phyloP scores from a whole-genome alignment of 2,888 invertebrate species.

The Brachyptera putata region DNA sequence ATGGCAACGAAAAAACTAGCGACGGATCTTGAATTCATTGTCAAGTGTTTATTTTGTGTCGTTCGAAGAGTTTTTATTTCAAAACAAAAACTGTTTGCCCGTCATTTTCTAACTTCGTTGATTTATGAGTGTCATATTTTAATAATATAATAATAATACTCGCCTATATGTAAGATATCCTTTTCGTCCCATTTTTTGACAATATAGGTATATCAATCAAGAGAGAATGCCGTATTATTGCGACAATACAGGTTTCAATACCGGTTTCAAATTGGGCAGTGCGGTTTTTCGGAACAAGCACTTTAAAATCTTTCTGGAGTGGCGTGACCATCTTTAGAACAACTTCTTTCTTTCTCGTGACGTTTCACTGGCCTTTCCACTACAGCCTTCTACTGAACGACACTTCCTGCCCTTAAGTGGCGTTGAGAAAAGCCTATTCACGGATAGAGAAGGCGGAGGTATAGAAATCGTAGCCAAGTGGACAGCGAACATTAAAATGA shows the following conservation, averaged over 20 bases:
- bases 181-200: background rate
- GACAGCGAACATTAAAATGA: background rate
- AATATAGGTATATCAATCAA: background rate
- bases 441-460: background rate
- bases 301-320: too few species aligned
- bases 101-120: background rate
- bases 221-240: too few species aligned
- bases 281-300: too few species aligned
- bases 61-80: background rate
- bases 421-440: background rate
- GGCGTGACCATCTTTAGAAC: too few species aligned
- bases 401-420: constrained; percentile 4
- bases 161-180: background rate
- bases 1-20: background rate
- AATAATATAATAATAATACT: background rate
- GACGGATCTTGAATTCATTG: background rate
- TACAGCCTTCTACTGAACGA: background rate
- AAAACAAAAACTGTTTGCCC: background rate
- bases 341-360: too few species aligned
- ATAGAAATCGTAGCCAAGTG: background rate
- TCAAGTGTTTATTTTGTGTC: constrained; percentile 1
- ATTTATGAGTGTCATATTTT: background rate
- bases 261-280: too few species aligned
- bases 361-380: background rate
- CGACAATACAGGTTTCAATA: too few species aligned